A percentile compares a stretch with the other conserved stretches of the same genome.
These are phyloP conservation scores for Acrobasis suavella DNA, from an alignment of 2,888 invertebrate species.

Conservation along the genomic window DNA sequence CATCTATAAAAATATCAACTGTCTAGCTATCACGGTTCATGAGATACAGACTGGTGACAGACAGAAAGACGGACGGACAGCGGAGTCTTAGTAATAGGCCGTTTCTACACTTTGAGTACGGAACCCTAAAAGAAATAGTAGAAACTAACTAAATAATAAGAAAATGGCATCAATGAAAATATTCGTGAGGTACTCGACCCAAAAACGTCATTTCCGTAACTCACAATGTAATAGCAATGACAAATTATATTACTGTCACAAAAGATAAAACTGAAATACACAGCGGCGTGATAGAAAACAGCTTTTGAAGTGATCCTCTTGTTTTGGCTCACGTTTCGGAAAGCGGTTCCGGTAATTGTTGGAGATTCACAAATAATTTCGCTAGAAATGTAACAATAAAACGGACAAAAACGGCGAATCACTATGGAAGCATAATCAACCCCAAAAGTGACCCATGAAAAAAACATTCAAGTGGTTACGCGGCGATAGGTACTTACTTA, in stretches of 20 bases:
- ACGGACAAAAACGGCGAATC: not conserved
- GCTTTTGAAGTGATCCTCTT: conserved; percentile 2
- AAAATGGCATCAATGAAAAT: not conserved
- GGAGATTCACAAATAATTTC: conserved; percentile 8
- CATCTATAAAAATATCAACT: too few relatives aligned
- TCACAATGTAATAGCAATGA: not conserved
- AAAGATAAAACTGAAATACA: not conserved
- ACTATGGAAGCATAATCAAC: not conserved
- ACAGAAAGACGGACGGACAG: too few relatives aligned
- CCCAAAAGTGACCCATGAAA: too few relatives aligned
- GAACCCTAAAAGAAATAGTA: too few relatives aligned
- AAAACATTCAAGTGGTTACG: too few relatives aligned
- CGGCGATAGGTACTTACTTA: too few relatives aligned
- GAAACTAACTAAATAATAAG: too few relatives aligned
- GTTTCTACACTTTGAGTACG: too few relatives aligned
- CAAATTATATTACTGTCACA: not conserved
- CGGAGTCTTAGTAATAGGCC: too few relatives aligned
- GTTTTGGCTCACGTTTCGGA: conserved; percentile 25
- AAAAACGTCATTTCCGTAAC: not conserved
- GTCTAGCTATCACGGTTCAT: too few relatives aligned
- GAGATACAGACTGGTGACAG: too few relatives aligned
- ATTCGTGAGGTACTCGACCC: not conserved
- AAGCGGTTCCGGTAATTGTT: conserved; percentile 12
- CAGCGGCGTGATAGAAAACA: not conserved
- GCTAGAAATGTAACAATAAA: conserved; percentile 9